Evolutionary conservation across 2,113 vertebrate genomes (phyloP).

Genomic region (Aegotheles bennettii): DNA sequence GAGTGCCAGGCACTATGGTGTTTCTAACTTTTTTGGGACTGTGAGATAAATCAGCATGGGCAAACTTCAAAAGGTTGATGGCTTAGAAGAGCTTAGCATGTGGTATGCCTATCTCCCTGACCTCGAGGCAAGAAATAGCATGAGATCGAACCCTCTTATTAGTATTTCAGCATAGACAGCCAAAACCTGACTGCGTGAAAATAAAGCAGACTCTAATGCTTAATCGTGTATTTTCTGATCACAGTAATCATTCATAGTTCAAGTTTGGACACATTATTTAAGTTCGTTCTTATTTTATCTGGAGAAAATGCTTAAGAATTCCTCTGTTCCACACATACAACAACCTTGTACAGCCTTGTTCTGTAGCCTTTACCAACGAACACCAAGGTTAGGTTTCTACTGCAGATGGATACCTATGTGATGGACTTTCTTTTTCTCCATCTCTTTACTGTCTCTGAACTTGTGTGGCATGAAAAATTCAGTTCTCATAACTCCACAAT

Average conservation of each 20-base stretch:
- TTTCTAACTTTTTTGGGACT: background rate
- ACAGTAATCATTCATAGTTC: background rate
- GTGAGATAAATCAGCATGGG: constrained; percentile 5
- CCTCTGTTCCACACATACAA: background rate
- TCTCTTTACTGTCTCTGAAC: background rate
- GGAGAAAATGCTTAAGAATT: background rate
- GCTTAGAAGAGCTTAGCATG: constrained; percentile 41
- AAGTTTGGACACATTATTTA: background rate
- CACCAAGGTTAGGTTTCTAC: background rate
- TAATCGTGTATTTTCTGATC: background rate
- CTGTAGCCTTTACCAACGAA: background rate
- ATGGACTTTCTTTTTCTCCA: background rate
- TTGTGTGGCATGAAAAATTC: background rate
- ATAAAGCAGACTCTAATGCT: constrained; percentile 6
- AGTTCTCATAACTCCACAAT: background rate
- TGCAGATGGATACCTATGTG: background rate
- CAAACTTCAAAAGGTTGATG: constrained; percentile 31
- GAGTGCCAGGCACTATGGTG: background rate
- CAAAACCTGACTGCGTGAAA: background rate
- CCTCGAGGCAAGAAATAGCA: constrained; percentile 25
- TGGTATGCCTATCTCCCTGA: constrained; percentile 3
- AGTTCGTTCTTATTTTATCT: background rate
- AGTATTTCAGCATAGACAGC: constrained; percentile 1
- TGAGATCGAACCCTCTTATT: background rate
- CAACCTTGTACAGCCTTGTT: background rate